Percentiles rank a stretch among this genome's conserved stretches.
These are phyloP conservation scores for Oscheius onirici DNA, from an alignment of 2,888 invertebrate species.

Conservation along the genomic window DNA sequence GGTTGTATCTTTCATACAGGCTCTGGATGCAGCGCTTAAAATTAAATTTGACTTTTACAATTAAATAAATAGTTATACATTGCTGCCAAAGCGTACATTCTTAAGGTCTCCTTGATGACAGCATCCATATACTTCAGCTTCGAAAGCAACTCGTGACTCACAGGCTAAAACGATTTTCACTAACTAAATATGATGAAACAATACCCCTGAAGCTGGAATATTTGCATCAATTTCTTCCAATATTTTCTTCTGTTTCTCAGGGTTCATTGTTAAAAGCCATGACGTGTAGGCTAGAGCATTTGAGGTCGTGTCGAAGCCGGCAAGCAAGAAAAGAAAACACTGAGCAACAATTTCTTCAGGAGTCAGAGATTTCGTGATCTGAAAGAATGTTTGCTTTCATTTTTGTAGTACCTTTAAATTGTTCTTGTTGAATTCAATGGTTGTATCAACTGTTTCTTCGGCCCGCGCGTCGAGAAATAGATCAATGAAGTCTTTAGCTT, in stretches of 20 bases:
- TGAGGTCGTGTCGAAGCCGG: conserved; percentile 74
- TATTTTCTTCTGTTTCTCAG: conserved; percentile 41
- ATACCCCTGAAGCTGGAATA: conserved; percentile 40
- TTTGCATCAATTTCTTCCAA: conserved; percentile 55
- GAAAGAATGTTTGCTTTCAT: background rate
- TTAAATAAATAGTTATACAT: conserved; percentile 58
- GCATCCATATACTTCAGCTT: conserved; percentile 60
- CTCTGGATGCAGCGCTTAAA: conserved; percentile 51
- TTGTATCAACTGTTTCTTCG: conserved; percentile 36
- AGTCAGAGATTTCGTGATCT: conserved; percentile 53
- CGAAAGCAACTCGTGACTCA: conserved; percentile 57
- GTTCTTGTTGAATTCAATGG: conserved; percentile 20
- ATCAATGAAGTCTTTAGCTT: conserved; percentile 64
- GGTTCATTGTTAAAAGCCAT: conserved; percentile 72
- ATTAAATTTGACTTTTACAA: background rate
- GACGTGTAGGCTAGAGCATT: conserved; percentile 73
- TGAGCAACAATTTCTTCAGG: conserved; percentile 58
- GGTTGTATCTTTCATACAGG: conserved; percentile 54
- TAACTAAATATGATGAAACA: background rate
- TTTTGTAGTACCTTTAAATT: conserved; percentile 18
- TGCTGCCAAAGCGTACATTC: conserved; percentile 62
- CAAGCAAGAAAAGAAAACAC: conserved; percentile 63
- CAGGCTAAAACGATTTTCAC: conserved; percentile 12
- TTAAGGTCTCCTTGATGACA: conserved; percentile 61
- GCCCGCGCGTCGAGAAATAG: conserved; percentile 61